Base-by-base conservation (phyloP, 2,113 vertebrate genomes). In the Microtus pennsylvanicus region DNA sequence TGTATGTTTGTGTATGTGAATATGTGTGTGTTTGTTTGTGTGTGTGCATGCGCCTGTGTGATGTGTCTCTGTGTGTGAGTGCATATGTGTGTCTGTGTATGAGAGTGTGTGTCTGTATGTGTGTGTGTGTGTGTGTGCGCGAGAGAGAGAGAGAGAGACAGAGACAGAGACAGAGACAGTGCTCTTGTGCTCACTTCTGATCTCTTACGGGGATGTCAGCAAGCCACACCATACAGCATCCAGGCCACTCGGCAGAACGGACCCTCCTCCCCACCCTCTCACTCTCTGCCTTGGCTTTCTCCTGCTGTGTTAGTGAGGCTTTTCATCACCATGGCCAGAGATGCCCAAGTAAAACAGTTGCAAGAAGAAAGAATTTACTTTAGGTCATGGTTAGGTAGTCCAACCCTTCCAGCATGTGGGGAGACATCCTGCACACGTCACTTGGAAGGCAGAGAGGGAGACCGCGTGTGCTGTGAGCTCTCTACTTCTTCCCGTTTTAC, bases 391-490 rank as follows among this genome's bases (percentile, higher is more conserved):
- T 87, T 61, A 38, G 35, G 26, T 26, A n/a, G 38, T 38, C 22
- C 52, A 61, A 26, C 80, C 17, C 80, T 42, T 26, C 81, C 16
- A 63, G 14, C 81, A 28, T 26, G 81, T 83, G 55, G 81, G 55
- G 24, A 63, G 24, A 24, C 55, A 26, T 63, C 22, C 28, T 63
- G 52, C n/a, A 42, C 12, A 50, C 9, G 19, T 24, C 42, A n/a
- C 45, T 52, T 11, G 17, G 12, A 22, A 70, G 11, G 33, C 33
- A 58, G 78, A n/a, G 35, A 81, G 33, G 21, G 52, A 81, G 19
- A 58, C 5, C 1, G 1, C 0, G n/a, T 7, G 3, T n/a, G 10
- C 35, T n/a, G 28, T 13, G 52, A 17, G 33, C 19, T 58, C 52
- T 81, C 45, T 77, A 5, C 42, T 81, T n/a, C 50, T 58, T 22